Conservation (phyloP, 2,797 vertebrate species). For the Acanthurus leucopareius region DNA sequence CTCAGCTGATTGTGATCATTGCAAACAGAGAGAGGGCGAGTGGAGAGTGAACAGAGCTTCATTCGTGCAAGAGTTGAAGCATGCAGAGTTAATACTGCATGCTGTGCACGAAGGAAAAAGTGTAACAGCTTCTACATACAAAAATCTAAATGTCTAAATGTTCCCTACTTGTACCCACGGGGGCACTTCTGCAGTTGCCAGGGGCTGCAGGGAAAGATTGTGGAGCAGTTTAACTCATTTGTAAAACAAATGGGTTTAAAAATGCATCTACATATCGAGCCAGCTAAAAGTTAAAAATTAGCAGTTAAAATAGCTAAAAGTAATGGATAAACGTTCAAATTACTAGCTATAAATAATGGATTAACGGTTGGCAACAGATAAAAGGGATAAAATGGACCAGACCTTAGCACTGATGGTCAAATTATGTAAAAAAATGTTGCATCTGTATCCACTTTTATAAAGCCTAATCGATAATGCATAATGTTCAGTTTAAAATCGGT, state of each 20-base stretch:
- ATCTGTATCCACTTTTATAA: not conserved
- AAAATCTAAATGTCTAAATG: not conserved
- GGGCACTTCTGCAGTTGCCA: not conserved
- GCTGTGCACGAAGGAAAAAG: too few species aligned
- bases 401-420: not conserved
- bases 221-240: not conserved
- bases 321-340: not conserved
- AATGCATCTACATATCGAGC: not conserved
- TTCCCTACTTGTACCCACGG: not conserved
- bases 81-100: too few species aligned
- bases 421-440: not conserved
- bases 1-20: conserved; percentile 10
- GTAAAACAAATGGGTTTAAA: not conserved
- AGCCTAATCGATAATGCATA: not conserved
- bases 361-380: not conserved
- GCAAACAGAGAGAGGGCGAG: too few species aligned
- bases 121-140: not conserved
- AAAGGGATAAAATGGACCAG: not conserved
- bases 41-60: too few species aligned
- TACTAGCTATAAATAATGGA: not conserved
- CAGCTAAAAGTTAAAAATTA: not conserved
- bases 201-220: not conserved
- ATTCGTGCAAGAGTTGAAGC: too few species aligned
- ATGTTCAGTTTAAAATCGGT: not conserved
- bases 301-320: not conserved